These are phyloP conservation scores for Cricetomys ansorgei DNA, from an alignment of 2,113 vertebrate species.

Conservation along the genomic window DNA sequence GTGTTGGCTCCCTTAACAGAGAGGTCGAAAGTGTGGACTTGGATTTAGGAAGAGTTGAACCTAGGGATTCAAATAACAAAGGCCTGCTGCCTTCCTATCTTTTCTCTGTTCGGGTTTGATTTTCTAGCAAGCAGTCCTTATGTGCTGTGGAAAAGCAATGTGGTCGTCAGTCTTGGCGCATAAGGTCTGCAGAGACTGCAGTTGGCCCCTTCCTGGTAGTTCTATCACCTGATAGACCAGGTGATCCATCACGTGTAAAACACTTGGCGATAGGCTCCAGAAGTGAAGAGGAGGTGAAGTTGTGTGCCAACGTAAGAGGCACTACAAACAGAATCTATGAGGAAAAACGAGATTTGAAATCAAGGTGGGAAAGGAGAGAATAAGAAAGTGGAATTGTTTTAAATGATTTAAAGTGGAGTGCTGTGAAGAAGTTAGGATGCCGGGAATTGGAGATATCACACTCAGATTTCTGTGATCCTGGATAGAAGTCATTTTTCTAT, in stretches of 20 bases:
- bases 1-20: neutral
- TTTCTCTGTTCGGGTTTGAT: neutral
- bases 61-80: neutral
- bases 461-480: neutral
- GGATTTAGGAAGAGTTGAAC: neutral
- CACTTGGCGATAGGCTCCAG: accelerated
- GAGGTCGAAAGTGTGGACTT: neutral
- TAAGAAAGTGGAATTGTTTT: neutral
- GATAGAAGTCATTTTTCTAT: neutral
- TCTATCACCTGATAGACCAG: neutral
- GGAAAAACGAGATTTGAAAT: neutral
- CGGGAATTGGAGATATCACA: neutral
- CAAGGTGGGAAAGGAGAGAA: neutral
- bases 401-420: neutral
- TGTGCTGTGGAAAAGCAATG: neutral
- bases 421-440: neutral
- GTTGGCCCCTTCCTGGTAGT: neutral
- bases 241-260: too few species aligned
- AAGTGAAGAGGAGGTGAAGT: neutral
- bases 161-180: neutral
- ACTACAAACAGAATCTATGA: neutral
- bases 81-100: neutral
- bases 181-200: neutral
- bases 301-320: accelerated
- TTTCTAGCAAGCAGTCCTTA: neutral